Evolutionary conservation across 2,888 invertebrate genomes (phyloP).

Genomic region (Rapana venosa): DNA sequence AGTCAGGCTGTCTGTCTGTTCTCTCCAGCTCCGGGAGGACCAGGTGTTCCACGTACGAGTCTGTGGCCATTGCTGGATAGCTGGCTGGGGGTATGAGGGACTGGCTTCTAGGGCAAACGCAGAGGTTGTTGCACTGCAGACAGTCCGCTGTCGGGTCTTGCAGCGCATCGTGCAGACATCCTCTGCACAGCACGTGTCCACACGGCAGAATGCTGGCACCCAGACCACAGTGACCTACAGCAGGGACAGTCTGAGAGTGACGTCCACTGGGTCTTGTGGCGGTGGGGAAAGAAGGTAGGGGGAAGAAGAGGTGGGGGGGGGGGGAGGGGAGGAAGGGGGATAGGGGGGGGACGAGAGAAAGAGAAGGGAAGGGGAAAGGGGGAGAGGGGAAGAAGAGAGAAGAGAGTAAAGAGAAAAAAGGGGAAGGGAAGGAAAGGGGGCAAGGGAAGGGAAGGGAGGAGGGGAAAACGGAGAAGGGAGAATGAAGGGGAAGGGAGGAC

Average conservation of each 20-base stretch:
- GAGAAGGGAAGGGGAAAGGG: too few species aligned
- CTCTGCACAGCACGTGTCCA: neutral
- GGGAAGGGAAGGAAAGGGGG: too few species aligned
- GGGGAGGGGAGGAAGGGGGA: too few species aligned
- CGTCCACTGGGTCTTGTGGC: neutral
- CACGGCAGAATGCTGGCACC: conserved; percentile 1
- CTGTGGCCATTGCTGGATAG: conserved; percentile 1
- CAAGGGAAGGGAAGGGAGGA: too few species aligned
- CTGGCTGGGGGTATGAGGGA: neutral
- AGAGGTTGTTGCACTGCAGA: neutral
- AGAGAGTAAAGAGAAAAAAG: too few species aligned
- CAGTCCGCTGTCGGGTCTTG: neutral
- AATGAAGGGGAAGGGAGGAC: too few species aligned
- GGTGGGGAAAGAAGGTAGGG: too few species aligned
- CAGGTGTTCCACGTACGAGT: neutral
- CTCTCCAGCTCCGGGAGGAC: neutral
- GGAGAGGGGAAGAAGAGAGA: too few species aligned
- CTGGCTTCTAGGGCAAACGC: neutral
- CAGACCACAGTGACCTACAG: conserved; percentile 15
- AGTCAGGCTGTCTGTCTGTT: neutral
- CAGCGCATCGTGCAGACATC: neutral
- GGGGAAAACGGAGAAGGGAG: too few species aligned
- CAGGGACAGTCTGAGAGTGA: neutral
- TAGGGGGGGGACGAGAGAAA: too few species aligned
- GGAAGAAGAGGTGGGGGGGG: too few species aligned